These are phyloP conservation scores for Cariama cristata DNA, from an alignment of 2,113 vertebrate species.

Conservation along the genomic window DNA sequence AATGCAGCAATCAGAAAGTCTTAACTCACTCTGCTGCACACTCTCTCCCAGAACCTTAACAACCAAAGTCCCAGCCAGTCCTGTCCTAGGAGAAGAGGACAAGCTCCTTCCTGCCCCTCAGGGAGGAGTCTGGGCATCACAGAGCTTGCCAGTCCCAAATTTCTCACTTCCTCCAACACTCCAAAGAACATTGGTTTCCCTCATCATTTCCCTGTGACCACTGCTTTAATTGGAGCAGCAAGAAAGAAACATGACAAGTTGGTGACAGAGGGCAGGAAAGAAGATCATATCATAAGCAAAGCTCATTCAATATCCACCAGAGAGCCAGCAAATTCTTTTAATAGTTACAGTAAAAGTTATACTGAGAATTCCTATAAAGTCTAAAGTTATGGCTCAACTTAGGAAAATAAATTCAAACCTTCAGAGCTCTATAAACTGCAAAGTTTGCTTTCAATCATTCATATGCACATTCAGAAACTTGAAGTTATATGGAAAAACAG, in stretches of 20 bases:
- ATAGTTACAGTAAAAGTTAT: neutral
- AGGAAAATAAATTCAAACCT: neutral
- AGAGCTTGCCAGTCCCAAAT: neutral
- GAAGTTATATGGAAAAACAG: neutral
- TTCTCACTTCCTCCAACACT: neutral
- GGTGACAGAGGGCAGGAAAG: neutral
- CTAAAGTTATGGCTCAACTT: neutral
- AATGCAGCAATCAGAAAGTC: neutral
- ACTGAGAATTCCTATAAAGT: neutral
- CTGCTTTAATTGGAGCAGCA: neutral
- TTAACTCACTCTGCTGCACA: neutral
- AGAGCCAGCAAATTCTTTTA: neutral
- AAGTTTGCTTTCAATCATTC: neutral
- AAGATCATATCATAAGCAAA: neutral
- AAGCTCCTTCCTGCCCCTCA: neutral
- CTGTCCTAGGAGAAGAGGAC: neutral
- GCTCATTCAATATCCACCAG: neutral
- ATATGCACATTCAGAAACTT: neutral
- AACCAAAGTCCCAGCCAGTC: neutral
- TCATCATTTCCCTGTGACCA: neutral
- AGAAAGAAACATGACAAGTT: neutral
- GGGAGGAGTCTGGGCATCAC: neutral
- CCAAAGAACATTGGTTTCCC: accelerated
- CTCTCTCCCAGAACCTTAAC: neutral
- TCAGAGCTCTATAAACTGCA: neutral